A percentile compares a stretch with the other conserved stretches of the same genome.
Conservation (phyloP, 2,113 vertebrate genomes). For the Candoia aspera region DNA sequence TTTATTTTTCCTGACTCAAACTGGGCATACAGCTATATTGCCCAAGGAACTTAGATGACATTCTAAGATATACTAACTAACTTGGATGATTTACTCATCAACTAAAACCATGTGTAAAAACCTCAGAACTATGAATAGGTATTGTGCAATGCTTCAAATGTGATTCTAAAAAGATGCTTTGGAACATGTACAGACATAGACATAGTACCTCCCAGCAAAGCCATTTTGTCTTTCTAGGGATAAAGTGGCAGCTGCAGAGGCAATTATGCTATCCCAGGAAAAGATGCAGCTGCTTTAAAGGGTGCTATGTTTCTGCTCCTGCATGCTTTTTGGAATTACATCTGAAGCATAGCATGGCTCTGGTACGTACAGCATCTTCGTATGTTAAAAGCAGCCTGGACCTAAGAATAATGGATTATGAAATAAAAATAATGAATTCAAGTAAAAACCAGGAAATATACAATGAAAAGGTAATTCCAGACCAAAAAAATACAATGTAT, state of each 20-base stretch:
- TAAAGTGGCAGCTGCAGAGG: not conserved
- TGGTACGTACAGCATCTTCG: not conserved
- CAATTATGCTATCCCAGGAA: not conserved
- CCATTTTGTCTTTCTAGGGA: not conserved
- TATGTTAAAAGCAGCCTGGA: not conserved
- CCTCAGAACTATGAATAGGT: not conserved
- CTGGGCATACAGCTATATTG: not conserved
- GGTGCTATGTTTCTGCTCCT: not conserved
- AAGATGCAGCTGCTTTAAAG: not conserved
- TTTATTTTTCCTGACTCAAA: slow-evolving; percentile 12
- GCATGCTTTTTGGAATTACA: too few species aligned
- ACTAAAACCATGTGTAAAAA: slow-evolving; percentile 13
- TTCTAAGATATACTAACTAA: not conserved
- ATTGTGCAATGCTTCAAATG: not conserved
- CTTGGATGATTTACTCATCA: not conserved
- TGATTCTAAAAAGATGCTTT: not conserved
- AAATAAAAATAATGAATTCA: slow-evolving; percentile 8
- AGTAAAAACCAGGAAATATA: not conserved
- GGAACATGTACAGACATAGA: not conserved
- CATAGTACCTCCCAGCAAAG: not conserved
- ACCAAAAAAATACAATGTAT: slow-evolving; percentile 1
- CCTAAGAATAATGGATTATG: not conserved
- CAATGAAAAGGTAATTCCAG: rapidly evolving
- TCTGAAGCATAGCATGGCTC: too few species aligned
- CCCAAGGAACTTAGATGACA: not conserved